Base-by-base conservation (phyloP, 1,140 invertebrate genomes). In the Aculops lycopersici region DNA sequence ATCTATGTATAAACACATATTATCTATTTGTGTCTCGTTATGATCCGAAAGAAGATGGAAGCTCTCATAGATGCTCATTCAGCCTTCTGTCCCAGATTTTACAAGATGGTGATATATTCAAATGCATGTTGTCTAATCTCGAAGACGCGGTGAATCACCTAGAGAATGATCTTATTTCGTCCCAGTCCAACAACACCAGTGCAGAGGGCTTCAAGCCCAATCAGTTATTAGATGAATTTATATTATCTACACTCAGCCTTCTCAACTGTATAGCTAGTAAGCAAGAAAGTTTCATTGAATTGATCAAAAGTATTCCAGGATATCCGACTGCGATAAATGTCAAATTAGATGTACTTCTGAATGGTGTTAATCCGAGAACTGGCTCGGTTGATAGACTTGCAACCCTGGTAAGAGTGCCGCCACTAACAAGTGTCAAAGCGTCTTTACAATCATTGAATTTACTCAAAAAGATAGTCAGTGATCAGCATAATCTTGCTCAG, bases 31-130 rank as follows among this genome's bases (percentile, higher is more conserved):
- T 47, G 14, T 17, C 42, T 21, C 31, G 18, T n/a, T 46, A 36
- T 35, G 43, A 44, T 16, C 39, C 43, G 8, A 1, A 38, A 24
- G n/a, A 13, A 16, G 45, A 47, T 35, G 31, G n/a, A 15, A 16
- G 18, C 13, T 19, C 12, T 36, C 16, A 18, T 1, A 45, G 42
- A 31, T 20, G 16, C 3, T 16, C 37, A 14, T 45, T 45, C 17
- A 35, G 14, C 18, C 18, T 47, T 8, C 41, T 47, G 35, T 36
- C 39, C n/a, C 43, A 47, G 40, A 42, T 45, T 15, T 36, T 47
- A 16, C 45, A 47, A 35, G 45, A 47, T 38, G 44, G 39, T 43
- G n/a, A n/a, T 18, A 37, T 47, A 2, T 47, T 47, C 20, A 41
- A 39, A 3, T 36, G 40, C 20, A 42, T 47, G 4, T 45, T 47